phyloP scores from a whole-genome alignment of 37 sponge, comb jelly and placozoan genomes.

The Petrosia ficiformis region DNA sequence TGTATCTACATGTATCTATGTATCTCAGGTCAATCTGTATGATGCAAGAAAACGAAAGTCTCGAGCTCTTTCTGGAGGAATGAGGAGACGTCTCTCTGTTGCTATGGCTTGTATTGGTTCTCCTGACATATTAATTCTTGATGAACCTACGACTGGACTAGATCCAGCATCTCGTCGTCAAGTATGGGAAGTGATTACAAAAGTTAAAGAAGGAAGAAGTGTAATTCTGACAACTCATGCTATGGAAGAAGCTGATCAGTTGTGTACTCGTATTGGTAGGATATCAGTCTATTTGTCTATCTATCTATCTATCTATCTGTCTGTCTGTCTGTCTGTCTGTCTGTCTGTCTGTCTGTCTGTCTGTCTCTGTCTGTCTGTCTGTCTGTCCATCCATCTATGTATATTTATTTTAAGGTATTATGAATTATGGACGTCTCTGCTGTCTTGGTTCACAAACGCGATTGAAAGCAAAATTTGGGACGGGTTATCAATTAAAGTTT shows the following conservation, averaged over 20 bases:
- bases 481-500: conserved; percentile 71
- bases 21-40: conserved; percentile 66
- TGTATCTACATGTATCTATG: no score
- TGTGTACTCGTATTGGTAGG: conserved; percentile 69
- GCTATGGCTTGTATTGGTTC: conserved; percentile 75
- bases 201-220: conserved; percentile 55
- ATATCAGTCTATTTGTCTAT: not conserved
- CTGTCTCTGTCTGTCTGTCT: no score
- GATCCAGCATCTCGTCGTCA: conserved; percentile 73
- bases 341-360: no score
- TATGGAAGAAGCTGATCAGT: conserved; percentile 80
- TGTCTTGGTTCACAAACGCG: conserved; percentile 68
- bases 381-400: not conserved
- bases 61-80: conserved; percentile 62
- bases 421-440: conserved; percentile 67
- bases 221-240: conserved; percentile 80
- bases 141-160: conserved; percentile 9
- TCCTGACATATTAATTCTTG: conserved; percentile 76
- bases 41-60: conserved; percentile 56
- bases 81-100: conserved; percentile 75
- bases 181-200: conserved; percentile 78
- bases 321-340: not conserved
- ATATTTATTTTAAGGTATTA: conserved; percentile 37
- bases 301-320: no score
- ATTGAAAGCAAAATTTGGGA: conserved; percentile 75